These are phyloP conservation scores for Ariolimax columbianus DNA, from an alignment of 2,888 invertebrate species.

Conservation along the genomic window DNA sequence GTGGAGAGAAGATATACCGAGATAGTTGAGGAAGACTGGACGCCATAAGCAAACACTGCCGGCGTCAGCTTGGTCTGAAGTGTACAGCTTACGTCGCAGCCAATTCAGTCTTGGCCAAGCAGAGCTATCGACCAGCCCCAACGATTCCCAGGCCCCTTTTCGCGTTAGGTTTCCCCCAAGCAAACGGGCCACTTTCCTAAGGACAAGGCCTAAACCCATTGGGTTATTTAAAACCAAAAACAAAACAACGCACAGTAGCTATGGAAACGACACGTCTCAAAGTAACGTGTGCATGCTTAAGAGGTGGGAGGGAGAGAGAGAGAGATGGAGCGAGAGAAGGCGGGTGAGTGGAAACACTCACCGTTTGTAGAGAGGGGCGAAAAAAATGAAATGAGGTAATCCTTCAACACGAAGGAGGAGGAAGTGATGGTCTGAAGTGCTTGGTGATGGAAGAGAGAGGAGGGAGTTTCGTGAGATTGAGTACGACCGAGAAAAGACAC, in stretches of 20 bases:
- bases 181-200: conserved; percentile 21
- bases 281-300: neutral
- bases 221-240: neutral
- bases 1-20: neutral
- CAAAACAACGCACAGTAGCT: conserved; percentile 7
- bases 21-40: no score
- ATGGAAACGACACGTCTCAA: conserved; percentile 20
- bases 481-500: no score
- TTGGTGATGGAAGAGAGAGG: neutral
- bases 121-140: conserved; percentile 16
- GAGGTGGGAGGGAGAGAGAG: neutral
- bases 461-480: neutral
- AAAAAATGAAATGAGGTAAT: neutral
- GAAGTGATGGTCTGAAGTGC: neutral
- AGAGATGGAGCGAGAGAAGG: neutral
- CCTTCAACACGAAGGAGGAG: neutral
- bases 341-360: neutral
- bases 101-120: conserved; percentile 19
- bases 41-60: neutral
- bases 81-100: conserved; percentile 26
- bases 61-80: neutral
- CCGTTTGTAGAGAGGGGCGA: neutral
- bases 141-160: neutral
- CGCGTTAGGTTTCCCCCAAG: conserved; percentile 11
- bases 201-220: neutral